Percentiles rank a stretch among this genome's conserved stretches.
These are phyloP conservation scores for Octodonta nipae DNA, from an alignment of 2,888 invertebrate species.

Conservation along the genomic window DNA sequence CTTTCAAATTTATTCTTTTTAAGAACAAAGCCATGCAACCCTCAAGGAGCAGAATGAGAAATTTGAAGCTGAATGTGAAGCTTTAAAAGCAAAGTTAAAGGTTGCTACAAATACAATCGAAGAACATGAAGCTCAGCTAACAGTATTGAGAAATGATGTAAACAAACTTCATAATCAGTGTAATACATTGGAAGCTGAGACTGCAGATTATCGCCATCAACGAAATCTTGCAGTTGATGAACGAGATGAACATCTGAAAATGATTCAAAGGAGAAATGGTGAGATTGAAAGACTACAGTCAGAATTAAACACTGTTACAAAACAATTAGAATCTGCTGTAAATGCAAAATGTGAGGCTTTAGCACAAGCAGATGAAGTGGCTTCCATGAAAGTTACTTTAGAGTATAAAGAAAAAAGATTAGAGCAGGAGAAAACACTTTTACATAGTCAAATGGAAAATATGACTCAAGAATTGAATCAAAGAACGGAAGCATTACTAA, in stretches of 20 bases:
- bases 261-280: constrained; percentile 55
- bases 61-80: constrained; percentile 48
- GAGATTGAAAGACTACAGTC: constrained; percentile 61
- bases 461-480: constrained; percentile 65
- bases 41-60: constrained; percentile 37
- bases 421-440: constrained; percentile 64
- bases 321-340: constrained; percentile 61
- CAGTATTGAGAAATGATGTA: constrained; percentile 48
- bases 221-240: constrained; percentile 61
- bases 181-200: constrained; percentile 51
- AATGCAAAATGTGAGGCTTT: constrained; percentile 65
- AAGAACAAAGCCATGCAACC: background rate
- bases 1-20: background rate
- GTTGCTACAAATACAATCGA: constrained; percentile 47
- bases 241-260: constrained; percentile 56
- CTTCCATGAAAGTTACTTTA: constrained; percentile 63
- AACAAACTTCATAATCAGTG: constrained; percentile 50
- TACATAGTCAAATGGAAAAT: constrained; percentile 65
- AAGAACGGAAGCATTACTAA: constrained; percentile 64
- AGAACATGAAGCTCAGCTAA: constrained; percentile 52
- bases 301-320: constrained; percentile 54
- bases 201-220: constrained; percentile 51
- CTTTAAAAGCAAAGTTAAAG: constrained; percentile 47
- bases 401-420: constrained; percentile 73
- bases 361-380: constrained; percentile 65